Conservation (phyloP, 2,888 invertebrate genomes). For the Baccha elongata region DNA sequence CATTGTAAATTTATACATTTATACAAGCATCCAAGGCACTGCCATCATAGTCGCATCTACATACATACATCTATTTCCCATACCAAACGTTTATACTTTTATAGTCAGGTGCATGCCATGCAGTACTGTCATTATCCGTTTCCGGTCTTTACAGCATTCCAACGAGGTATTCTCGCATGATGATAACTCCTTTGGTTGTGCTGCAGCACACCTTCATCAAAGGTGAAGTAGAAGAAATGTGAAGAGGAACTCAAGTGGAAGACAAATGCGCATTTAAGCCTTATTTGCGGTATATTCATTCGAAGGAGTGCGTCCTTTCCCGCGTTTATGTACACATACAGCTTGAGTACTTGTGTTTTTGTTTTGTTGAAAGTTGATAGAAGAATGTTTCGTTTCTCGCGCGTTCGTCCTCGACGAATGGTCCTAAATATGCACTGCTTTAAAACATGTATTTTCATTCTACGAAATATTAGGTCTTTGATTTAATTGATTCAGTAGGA, state of each 20-base stretch:
- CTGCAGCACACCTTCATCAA: conserved; percentile 59
- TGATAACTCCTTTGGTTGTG: conserved; percentile 64
- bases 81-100: conserved; percentile 27
- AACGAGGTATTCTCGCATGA: conserved; percentile 71
- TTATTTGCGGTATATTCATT: conserved; percentile 61
- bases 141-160: conserved; percentile 73
- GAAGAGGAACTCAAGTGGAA: conserved; percentile 57
- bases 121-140: conserved; percentile 72
- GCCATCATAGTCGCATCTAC: neutral
- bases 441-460: conserved; percentile 46
- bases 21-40: conserved; percentile 17
- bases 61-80: conserved; percentile 22
- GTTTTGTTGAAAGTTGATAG: conserved; percentile 32
- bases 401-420: neutral
- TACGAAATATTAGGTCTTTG: conserved; percentile 43
- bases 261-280: conserved; percentile 72
- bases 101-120: conserved; percentile 70
- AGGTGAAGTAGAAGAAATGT: conserved; percentile 62
- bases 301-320: conserved; percentile 63
- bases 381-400: conserved; percentile 24
- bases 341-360: conserved; percentile 8
- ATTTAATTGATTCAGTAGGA: conserved; percentile 48
- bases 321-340: conserved; percentile 15
- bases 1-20: conserved; percentile 46
- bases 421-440: conserved; percentile 43